phyloP scores from a whole-genome alignment of 2,797 vertebrate species.

The Sylvia borin region DNA sequence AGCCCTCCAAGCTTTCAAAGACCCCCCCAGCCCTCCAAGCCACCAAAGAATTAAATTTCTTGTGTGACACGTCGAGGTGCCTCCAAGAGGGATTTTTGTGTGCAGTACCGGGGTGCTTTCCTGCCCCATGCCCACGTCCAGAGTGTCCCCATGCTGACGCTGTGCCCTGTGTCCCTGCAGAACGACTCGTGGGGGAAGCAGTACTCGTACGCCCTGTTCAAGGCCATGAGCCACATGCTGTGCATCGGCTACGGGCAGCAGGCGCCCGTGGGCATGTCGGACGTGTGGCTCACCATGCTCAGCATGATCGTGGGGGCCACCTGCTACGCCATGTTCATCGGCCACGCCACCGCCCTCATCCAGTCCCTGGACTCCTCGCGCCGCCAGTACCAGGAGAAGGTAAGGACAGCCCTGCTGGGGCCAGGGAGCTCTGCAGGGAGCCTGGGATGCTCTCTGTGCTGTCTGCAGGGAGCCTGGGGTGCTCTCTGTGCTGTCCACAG shows the following conservation, averaged over 20 bases:
- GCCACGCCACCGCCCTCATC: constrained; percentile 91
- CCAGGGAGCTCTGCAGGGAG: no score
- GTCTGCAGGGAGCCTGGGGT: no score
- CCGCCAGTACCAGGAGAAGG: constrained; percentile 95
- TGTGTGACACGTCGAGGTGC: rapidly evolving
- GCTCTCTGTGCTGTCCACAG: no score
- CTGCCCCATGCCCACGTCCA: rapidly evolving
- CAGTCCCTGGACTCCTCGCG: constrained; percentile 90
- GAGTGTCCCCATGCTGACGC: background rate
- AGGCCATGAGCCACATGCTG: constrained; percentile 97
- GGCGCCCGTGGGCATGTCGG: constrained; percentile 89
- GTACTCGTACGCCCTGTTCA: constrained; percentile 93
- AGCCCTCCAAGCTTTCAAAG: background rate
- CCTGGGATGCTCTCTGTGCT: no score
- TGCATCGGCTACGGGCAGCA: constrained; percentile 92
- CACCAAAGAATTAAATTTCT: background rate
- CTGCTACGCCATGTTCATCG: constrained; percentile 95
- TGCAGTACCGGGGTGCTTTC: background rate
- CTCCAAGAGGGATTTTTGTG: background rate
- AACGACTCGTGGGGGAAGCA: constrained; percentile 94
- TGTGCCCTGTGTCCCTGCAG: constrained; percentile 63
- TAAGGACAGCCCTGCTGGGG: constrained; percentile 29
- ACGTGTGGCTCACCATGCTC: constrained; percentile 94
- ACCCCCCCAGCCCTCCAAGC: background rate
- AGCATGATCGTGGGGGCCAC: constrained; percentile 94